phyloP scores from a whole-genome alignment of 1,140 invertebrate species.

The Caenorhabditis elegans region DNA sequence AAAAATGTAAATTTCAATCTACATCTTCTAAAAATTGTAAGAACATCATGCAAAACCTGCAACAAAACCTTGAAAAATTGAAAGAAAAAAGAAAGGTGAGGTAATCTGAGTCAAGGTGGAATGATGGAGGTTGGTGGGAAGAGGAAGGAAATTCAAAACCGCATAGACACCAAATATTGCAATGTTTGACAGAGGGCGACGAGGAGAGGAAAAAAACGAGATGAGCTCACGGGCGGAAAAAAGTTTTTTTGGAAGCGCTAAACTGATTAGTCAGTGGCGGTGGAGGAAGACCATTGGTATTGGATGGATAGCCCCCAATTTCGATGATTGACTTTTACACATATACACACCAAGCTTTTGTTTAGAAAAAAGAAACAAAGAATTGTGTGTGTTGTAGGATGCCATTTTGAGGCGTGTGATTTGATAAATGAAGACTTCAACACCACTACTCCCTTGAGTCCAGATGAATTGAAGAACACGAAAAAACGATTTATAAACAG shows the following conservation, averaged over 20 bases:
- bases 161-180: not conserved
- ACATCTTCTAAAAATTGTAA: no score
- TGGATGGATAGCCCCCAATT: not conserved
- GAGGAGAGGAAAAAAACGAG: not conserved
- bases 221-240: not conserved
- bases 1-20: no score
- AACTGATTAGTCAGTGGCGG: not conserved
- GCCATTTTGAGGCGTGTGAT: not conserved
- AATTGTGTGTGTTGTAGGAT: not conserved
- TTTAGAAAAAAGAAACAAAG: no score
- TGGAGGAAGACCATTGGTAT: no score
- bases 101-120: no score
- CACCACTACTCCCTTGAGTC: not conserved
- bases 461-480: not conserved
- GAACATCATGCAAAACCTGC: no score
- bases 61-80: not conserved
- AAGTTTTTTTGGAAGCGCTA: slow-evolving; percentile 5
- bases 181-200: not conserved
- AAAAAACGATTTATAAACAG: not conserved
- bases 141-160: slow-evolving; percentile 10
- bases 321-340: slow-evolving; percentile 11
- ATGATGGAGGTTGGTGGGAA: not conserved
- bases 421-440: slow-evolving; percentile 32
- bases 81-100: not conserved
- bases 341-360: not conserved